Base-by-base conservation (phyloP, 1,140 invertebrate genomes). In the Paramacrobiotus metropolitanus region DNA sequence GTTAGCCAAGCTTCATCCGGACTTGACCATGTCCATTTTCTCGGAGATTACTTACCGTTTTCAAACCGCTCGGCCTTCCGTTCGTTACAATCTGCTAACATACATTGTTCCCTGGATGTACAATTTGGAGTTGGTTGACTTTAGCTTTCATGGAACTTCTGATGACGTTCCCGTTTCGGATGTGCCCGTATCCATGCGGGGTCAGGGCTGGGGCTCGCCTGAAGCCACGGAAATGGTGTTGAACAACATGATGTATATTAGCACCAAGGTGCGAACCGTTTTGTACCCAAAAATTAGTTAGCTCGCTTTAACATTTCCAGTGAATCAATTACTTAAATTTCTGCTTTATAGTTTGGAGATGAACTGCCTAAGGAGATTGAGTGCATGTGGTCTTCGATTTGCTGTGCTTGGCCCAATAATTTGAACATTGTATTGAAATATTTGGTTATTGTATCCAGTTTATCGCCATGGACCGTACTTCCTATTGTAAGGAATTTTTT, bases 201-300 rank as follows among this genome's bases (percentile, higher is more conserved):
- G 85, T 60, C 89, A 93, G 74, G 92, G 91, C 0, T 94, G 92
- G 81, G 93, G 93, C 21, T 94, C 89, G 1, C 87, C 87, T 0
- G 89, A 97, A 76, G 93, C 93, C n/a, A 97, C 94, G 0, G 92
- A 98, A 77, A 95, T 98, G 88, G 87, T 98, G 21, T 78, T 98
- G 24, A 15, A 55, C 28, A 40, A 40, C 9, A 15, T 15, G n/a
- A 40, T 40, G 0, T 40, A n/a, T 40, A 40, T n/a, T 40, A 40
- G 34, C n/a, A 40, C 9, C 9, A 40, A 40, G n/a, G n/a, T 40
- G 34, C n/a, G 34, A 99, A 97, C 72, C 98, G 98, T 76, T 80
- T 99, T 0, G 90, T 98, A 71, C 97, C 96, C 70, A 86, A 97
- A 66, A 98, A 92, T 4, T 86, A 87, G 0, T 94, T 92, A 85